Evolutionary conservation across 2,888 invertebrate species (phyloP), one percentile per base, ranked within the genome.

Genomic region (Amiota communis): DNA sequence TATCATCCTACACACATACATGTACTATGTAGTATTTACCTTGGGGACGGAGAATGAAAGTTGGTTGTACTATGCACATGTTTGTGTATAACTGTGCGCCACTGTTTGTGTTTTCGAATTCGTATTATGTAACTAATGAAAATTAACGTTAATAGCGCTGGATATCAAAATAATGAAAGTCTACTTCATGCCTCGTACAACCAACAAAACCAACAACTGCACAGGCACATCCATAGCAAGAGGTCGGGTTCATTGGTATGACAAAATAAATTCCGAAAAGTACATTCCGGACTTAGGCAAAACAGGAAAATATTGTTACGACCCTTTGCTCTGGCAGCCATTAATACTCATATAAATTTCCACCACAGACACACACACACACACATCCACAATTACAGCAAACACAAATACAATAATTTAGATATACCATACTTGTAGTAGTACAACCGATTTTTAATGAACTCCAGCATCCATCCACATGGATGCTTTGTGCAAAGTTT

Each of bases 241-340:
- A 49, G 61, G 51, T 68, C 51, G 65, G 56, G 59, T 48, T 65
- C 48, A 56, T 72, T 36, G 36, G 48, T 67, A 64, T 75, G 71
- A 72, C 72, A 75, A 76, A 78, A 83, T 85, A 83, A 83, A 85
- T 82, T 81, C 76, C 79, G 63, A 76, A 76, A 82, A 85, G 80
- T 81, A 78, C 85, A 83, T 85, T 85, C 84, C 82, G 80, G 84
- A 82, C 85, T 85, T 83, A 84, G 85, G 82, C 80, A 81, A 83
- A 85, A 83, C 84, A 83, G 82, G 81, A 84, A 87, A 87, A 87
- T 87, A 87, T 86, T 85, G 86, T 85, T 85, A 87, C 76, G 87
- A 86, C 86, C 85, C 84, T 77, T 76, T 46, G 47, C 59, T 70
- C 36, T 36, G 36, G 36, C 36, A 36, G 36, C 36, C 36, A 36